Percentiles rank a stretch among this genome's conserved stretches.
phyloP scores from a whole-genome alignment of 2,888 invertebrate genomes.

The Nasonovia ribisnigri region DNA sequence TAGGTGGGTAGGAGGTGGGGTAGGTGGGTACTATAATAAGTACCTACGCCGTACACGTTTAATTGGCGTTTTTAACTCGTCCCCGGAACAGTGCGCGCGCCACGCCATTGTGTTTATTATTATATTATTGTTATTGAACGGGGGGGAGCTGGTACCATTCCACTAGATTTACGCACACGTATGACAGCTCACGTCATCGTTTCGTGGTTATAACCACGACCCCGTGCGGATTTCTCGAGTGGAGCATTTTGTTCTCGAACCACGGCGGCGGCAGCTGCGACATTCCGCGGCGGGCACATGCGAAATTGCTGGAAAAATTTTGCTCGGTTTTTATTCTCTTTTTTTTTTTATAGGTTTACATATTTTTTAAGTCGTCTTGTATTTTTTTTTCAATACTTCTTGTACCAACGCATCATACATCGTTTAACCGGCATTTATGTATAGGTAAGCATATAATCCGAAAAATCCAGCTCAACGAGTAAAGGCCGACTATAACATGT shows the following conservation, averaged over 20 bases:
- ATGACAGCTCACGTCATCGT: constrained; percentile 25
- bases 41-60: constrained; percentile 22
- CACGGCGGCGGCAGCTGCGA: constrained; percentile 32
- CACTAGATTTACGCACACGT: not conserved
- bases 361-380: not conserved
- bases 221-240: constrained; percentile 38
- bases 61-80: constrained; percentile 61
- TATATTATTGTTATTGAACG: not conserved
- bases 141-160: not conserved
- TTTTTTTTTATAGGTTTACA: not conserved
- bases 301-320: not conserved
- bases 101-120: not conserved
- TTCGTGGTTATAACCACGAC: not conserved
- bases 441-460: not conserved
- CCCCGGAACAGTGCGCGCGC: not conserved
- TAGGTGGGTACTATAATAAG: not conserved
- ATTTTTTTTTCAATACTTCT: not conserved
- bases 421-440: not conserved
- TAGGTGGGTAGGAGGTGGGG: not conserved
- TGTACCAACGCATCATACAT: not conserved
- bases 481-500: not conserved
- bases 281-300: not conserved
- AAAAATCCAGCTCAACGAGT: not conserved
- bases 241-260: constrained; percentile 8
- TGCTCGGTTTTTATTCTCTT: not conserved